Base-by-base conservation (phyloP, 2,113 vertebrate genomes). In the Oreamnos americanus region DNA sequence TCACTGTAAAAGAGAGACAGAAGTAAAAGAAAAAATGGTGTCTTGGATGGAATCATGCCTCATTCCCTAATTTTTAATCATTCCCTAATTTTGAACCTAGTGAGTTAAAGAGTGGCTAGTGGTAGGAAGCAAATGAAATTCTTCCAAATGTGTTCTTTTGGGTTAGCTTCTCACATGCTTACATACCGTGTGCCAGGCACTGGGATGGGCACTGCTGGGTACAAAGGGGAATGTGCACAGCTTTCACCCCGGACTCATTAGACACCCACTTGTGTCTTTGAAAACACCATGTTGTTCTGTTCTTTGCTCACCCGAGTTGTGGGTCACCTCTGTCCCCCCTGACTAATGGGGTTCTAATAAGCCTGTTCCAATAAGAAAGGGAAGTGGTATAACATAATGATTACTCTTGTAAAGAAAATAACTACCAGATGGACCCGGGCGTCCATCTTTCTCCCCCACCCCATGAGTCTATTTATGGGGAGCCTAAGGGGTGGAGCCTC, bases 401-500 rank as follows among this genome's bases (percentile, higher is more conserved):
- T 97, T 89, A 62, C 81, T 89, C 90, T 96, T 96, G n/a, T 91
- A 95, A 94, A 96, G 97, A 86, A 96, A 97, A 97, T 95, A 86
- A 36, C 86, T 93, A 85, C 79, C 94, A 96, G 86, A 93, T 96
- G 97, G 79, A 57, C 23, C 33, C 3, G 8, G 2, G 53, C 16
- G 0, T 89, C 87, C 47, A 25, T 81, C 83, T 91, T 94, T 91
- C 82, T 96, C 83, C 28, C 87, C 57, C 33, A 3, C 74, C 49
- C 67, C 16, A 0, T 82, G 5, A 17, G 39, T 62, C 10, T 85
- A 13, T 76, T 88, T 60, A 45, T 36, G 11, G 47, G 81, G 47
- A 53, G 43, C 23, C 71, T 26, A 11, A 3, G 85, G 85, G 39
- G n/a, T 5, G 43, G 64, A 87, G 87, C 67, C 39, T 43, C 3